Base-by-base conservation (phyloP, 2,797 vertebrate genomes). In the Onychomys arenicola region DNA sequence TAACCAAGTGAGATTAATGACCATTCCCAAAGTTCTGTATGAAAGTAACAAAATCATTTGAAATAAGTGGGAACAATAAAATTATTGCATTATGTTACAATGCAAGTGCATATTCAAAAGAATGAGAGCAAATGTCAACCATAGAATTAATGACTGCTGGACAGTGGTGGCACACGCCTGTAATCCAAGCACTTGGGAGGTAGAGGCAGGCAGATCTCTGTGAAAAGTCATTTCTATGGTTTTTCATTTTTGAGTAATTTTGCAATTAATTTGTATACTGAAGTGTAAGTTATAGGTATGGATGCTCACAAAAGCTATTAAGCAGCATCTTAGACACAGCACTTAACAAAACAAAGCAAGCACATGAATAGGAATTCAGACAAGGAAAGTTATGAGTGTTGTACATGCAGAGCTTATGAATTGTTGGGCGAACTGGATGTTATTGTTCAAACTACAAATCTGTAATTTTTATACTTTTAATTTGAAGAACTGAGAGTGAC, bases 381-480 rank as follows among this genome's bases (percentile, higher is more conserved):
- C 21, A 69, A 7, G 23, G 71, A 88, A 0, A 73, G 0, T 83
- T 71, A 69, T 46, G 3, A 63, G 25, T 91, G 25, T 1, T 55
- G 1, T 43, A 29, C 32, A 23, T 1, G 1, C 43, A 82, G 13
- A 67, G 4, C 4, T 69, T 59, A 0, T 55, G 16, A 94, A 1
- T 6, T 40, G 5, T 82, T 16, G 21, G 63, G 23, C 10, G 34
- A 23, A 29, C 5, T 43, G n/a, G 67, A 87, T 89, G 89, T 4
- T 12, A 2, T 84, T 55, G 32, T 19, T 88, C 10, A 23, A 29
- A 49, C 57, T 89, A 69, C 34, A 84, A 88, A 55, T 80, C n/a
- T 92, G 83, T 16, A 94, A 52, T 37, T 43, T 46, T 88, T 96
- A 78, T 52, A 52, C 91, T 46, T n/a, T 32, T 25, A 85, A 80